Conservation (phyloP, 2,113 vertebrate species). For the Aldabrachelys gigantea region DNA sequence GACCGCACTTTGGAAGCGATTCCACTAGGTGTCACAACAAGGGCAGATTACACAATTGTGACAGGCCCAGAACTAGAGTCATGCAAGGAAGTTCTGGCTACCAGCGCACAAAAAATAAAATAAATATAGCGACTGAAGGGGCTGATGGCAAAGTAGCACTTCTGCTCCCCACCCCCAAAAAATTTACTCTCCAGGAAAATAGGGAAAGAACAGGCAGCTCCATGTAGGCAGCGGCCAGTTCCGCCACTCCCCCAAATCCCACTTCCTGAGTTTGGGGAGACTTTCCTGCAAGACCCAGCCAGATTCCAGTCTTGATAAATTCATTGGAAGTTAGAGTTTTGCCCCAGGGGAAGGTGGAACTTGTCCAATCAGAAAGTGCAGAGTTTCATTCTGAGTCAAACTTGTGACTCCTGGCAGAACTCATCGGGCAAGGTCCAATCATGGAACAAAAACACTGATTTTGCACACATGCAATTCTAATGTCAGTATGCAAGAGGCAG, state of each 20-base stretch:
- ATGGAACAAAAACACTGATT: not conserved
- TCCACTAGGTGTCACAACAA: not conserved
- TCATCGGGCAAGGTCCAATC: not conserved
- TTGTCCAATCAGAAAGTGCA: not conserved
- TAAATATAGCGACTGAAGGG: not conserved
- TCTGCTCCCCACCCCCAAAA: not conserved
- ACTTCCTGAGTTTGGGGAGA: accelerated
- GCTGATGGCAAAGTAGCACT: not conserved
- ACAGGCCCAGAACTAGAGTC: not conserved
- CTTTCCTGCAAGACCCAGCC: not conserved
- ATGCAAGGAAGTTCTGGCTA: not conserved
- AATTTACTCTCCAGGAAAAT: not conserved
- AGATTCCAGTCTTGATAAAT: not conserved
- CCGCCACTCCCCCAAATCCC: not conserved
- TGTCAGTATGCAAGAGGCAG: not conserved
- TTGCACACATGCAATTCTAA: not conserved
- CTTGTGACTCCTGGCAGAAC: not conserved
- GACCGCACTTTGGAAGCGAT: accelerated
- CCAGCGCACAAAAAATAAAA: not conserved
- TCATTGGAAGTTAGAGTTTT: not conserved
- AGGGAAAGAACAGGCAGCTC: not conserved
- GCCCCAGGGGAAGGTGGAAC: not conserved
- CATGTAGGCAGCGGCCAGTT: not conserved
- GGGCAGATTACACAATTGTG: not conserved
- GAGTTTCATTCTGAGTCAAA: not conserved